A percentile compares a stretch with the other conserved stretches of the same genome.
Conservation (phyloP, 1,140 invertebrate genomes). For the Acromyrmex charruanus region DNA sequence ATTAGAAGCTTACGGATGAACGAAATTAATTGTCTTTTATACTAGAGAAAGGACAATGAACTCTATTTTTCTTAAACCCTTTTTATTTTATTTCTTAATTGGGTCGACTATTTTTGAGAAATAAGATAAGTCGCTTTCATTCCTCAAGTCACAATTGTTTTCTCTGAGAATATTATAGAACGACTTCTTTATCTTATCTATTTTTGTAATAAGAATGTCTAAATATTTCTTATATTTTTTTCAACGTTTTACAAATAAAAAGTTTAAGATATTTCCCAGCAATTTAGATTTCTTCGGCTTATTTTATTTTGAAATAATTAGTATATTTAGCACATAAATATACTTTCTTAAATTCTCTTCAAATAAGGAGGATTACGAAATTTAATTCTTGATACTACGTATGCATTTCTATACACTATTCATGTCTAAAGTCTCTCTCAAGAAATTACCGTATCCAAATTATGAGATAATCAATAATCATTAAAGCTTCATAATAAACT, state of each 20-base stretch:
- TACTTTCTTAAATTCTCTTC: background rate
- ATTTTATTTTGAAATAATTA: background rate
- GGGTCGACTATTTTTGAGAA: background rate
- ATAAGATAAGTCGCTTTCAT: conserved; percentile 26
- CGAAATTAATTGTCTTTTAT: conserved; percentile 11
- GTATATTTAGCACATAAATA: no score
- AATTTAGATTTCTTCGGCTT: background rate
- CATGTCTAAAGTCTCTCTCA: background rate
- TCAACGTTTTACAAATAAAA: background rate
- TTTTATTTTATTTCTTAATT: conserved; percentile 37
- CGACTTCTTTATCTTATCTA: background rate
- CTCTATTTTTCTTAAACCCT: conserved; percentile 1
- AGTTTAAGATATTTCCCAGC: background rate
- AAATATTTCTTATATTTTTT: conserved; percentile 18
- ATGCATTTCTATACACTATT: background rate
- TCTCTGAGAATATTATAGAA: background rate
- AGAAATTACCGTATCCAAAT: background rate
- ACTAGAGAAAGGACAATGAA: conserved; percentile 1
- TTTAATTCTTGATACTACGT: background rate
- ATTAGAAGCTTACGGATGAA: conserved; percentile 25
- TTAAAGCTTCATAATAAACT: background rate
- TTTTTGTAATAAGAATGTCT: background rate
- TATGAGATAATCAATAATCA: background rate
- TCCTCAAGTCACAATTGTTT: conserved; percentile 26
- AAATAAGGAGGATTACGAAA: background rate